Conservation (phyloP, 2,888 invertebrate species). For the Cheilosia soror region DNA sequence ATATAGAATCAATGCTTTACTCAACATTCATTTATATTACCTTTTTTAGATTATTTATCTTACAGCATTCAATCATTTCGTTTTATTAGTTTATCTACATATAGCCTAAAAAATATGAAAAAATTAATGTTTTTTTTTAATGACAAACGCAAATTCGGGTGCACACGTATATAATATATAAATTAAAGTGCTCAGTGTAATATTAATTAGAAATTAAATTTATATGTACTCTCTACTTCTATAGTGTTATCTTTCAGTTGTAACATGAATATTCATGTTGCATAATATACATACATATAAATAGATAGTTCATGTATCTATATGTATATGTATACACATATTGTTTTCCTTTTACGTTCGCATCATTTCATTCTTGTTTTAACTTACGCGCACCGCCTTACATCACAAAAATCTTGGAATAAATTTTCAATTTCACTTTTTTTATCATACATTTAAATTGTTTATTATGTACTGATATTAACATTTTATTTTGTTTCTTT, state of each 20-base stretch:
- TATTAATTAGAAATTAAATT: conserved; percentile 59
- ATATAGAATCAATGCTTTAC: conserved; percentile 75
- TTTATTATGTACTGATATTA: conserved; percentile 59
- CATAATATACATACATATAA: conserved; percentile 30
- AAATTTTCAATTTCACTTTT: conserved; percentile 47
- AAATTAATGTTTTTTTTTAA: conserved; percentile 37
- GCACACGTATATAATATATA: conserved; percentile 67
- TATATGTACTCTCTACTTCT: conserved; percentile 48
- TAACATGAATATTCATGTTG: conserved; percentile 51
- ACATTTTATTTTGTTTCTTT: conserved; percentile 11
- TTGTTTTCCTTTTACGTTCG: conserved; percentile 32
- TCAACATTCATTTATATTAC: conserved; percentile 71
- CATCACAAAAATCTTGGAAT: conserved; percentile 73
- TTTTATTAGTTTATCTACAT: conserved; percentile 73
- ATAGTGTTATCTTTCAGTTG: conserved; percentile 6
- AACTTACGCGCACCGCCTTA: conserved; percentile 67
- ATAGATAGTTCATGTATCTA: not conserved
- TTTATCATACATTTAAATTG: conserved; percentile 53
- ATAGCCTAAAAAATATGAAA: conserved; percentile 70
- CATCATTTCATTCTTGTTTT: conserved; percentile 28
- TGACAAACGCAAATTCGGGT: conserved; percentile 72
- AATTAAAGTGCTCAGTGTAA: conserved; percentile 72
- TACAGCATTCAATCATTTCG: conserved; percentile 67
- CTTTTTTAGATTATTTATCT: conserved; percentile 57
- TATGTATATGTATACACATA: conserved; percentile 1